Percentiles rank a stretch among this genome's conserved stretches.
These are phyloP conservation scores for Drymodes brunneopygia DNA, from an alignment of 2,113 vertebrate genomes.

Conservation along the genomic window DNA sequence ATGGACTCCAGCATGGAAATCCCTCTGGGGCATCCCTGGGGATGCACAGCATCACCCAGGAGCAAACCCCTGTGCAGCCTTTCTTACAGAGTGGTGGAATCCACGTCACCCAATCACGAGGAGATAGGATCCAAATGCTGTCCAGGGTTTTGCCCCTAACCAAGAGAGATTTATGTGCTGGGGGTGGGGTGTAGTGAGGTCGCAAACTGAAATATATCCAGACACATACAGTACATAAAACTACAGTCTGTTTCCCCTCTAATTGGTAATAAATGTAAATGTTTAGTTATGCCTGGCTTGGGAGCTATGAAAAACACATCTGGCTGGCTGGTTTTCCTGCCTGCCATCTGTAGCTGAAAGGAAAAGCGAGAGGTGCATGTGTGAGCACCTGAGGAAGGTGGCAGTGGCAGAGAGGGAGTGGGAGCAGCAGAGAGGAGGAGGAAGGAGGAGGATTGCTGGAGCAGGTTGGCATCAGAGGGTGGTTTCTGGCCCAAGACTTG, in stretches of 20 bases:
- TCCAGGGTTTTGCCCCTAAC: not conserved
- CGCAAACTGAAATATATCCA: slow-evolving; percentile 67
- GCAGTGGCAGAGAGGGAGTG: not conserved
- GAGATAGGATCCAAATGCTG: not conserved
- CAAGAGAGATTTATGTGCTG: not conserved
- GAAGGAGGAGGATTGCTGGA: not conserved
- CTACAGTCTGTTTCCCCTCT: slow-evolving; percentile 77
- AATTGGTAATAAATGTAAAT: slow-evolving; percentile 86
- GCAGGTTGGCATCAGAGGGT: not conserved
- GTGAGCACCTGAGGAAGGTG: not conserved
- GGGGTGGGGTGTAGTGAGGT: not conserved
- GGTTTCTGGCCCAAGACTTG: not conserved
- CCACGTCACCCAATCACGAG: rapidly evolving
- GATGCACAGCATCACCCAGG: not conserved
- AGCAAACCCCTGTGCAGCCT: not conserved
- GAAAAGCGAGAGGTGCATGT: not conserved
- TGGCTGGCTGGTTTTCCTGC: slow-evolving; percentile 71
- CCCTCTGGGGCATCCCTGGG: not conserved
- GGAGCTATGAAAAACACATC: slow-evolving; percentile 80
- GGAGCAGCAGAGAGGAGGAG: not conserved
- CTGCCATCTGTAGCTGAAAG: slow-evolving; percentile 66
- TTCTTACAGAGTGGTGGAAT: not conserved
- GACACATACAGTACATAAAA: slow-evolving; percentile 75
- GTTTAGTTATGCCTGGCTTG: slow-evolving; percentile 81
- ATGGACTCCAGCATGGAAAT: not conserved